A percentile compares a stretch with the other conserved stretches of the same genome.
phyloP scores from a whole-genome alignment of 2,797 vertebrate genomes.

The Zonotrichia albicollis region DNA sequence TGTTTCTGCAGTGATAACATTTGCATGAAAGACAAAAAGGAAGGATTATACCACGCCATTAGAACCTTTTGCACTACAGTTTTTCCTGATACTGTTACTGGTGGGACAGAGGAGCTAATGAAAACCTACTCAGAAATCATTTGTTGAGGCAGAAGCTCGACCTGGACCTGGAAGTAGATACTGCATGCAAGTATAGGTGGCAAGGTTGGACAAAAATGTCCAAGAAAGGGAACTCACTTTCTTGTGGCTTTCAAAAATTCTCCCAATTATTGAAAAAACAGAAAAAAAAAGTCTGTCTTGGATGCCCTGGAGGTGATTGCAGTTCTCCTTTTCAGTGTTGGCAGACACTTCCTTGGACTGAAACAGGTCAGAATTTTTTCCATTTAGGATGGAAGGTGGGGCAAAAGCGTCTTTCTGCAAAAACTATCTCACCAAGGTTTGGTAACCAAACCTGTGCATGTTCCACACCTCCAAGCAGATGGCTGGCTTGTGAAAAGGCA shows the following conservation, averaged over 20 bases:
- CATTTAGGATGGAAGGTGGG: neutral
- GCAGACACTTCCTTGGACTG: neutral
- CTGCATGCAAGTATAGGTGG: fast-evolving
- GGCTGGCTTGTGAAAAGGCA: neutral
- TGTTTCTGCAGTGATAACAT: neutral
- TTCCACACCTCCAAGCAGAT: neutral
- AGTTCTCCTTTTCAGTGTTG: neutral
- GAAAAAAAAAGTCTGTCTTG: neutral
- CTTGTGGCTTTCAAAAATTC: neutral
- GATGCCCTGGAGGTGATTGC: neutral
- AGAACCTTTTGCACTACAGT: neutral
- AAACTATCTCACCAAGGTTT: neutral
- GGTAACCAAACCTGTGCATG: neutral
- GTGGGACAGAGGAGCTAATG: neutral
- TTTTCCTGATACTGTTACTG: neutral
- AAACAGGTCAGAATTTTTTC: neutral
- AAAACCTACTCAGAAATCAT: neutral
- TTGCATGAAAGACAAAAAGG: neutral
- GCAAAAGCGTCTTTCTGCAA: neutral
- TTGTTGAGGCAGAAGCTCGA: neutral
- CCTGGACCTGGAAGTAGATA: neutral
- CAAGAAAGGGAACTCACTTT: neutral
- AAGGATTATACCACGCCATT: neutral
- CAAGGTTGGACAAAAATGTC: neutral
- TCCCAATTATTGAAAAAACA: neutral